Conservation (phyloP, 2,888 invertebrate species). For the Pollenia angustigena region DNA sequence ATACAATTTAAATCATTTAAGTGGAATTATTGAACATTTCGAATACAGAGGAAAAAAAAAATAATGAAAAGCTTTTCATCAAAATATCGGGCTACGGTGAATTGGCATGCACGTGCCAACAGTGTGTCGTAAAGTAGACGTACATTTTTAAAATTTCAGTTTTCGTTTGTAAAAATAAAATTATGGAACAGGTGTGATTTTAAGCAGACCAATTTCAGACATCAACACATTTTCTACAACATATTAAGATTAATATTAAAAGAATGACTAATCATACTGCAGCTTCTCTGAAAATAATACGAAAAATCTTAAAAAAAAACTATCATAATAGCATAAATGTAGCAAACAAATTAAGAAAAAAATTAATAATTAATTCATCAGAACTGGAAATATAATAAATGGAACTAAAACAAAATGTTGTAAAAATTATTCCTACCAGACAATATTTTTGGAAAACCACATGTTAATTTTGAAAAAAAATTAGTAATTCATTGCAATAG, state of each 20-base stretch:
- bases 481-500: neutral
- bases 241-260: too few species aligned
- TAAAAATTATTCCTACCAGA: too few species aligned
- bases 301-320: constrained; percentile 17
- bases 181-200: too few species aligned
- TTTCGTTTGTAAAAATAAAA: too few species aligned
- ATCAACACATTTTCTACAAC: too few species aligned
- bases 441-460: neutral
- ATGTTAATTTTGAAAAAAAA: neutral
- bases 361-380: constrained; percentile 47
- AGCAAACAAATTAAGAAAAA: constrained; percentile 47
- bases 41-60: constrained; percentile 5
- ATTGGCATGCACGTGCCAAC: constrained; percentile 6
- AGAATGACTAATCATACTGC: too few species aligned
- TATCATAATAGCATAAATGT: constrained; percentile 1
- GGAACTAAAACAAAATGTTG: neutral
- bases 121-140: neutral
- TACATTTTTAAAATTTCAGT: neutral
- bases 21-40: constrained; percentile 55
- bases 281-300: neutral
- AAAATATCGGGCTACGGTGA: neutral
- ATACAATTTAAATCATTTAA: constrained; percentile 67
- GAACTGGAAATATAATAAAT: constrained; percentile 33
- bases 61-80: constrained; percentile 31
- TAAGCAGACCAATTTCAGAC: too few species aligned